Conservation (phyloP, 2,888 invertebrate genomes). For the Ligdia adustata region DNA sequence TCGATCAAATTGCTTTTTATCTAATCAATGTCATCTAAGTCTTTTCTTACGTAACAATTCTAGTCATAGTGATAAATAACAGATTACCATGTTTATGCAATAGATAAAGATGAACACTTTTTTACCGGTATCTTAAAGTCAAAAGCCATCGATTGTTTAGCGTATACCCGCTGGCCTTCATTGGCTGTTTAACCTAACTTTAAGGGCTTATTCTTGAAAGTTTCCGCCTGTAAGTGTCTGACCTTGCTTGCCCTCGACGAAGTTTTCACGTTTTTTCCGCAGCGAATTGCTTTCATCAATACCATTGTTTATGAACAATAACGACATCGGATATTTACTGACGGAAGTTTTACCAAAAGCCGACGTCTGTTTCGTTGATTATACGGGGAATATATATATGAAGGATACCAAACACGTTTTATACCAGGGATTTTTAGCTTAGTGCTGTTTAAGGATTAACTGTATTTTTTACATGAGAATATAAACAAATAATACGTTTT, state of each 20-base stretch:
- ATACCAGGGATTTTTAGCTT: too few relatives aligned
- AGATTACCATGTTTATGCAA: conserved; percentile 5
- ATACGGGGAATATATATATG: background rate
- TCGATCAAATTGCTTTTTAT: too few relatives aligned
- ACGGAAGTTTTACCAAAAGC: conserved; percentile 7
- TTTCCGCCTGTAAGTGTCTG: conserved; percentile 44
- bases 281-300: conserved; percentile 39
- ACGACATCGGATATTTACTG: conserved; percentile 30
- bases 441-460: too few relatives aligned
- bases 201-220: conserved; percentile 58
- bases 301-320: conserved; percentile 46
- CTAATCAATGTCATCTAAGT: too few relatives aligned
- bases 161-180: conserved; percentile 23
- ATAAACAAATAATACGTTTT: too few relatives aligned
- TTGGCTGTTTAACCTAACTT: conserved; percentile 33
- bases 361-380: background rate
- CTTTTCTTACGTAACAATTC: background rate
- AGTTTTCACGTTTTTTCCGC: conserved; percentile 52
- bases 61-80: background rate
- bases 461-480: too few relatives aligned
- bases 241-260: conserved; percentile 69
- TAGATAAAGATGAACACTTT: background rate
- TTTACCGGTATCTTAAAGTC: conserved; percentile 10
- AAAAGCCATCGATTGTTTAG: conserved; percentile 21
- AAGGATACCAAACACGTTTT: conserved; percentile 9